A percentile compares a stretch with the other conserved stretches of the same genome.
Evolutionary conservation across 2,113 vertebrate genomes (phyloP).

Genomic region (Halcyon malimbica): DNA sequence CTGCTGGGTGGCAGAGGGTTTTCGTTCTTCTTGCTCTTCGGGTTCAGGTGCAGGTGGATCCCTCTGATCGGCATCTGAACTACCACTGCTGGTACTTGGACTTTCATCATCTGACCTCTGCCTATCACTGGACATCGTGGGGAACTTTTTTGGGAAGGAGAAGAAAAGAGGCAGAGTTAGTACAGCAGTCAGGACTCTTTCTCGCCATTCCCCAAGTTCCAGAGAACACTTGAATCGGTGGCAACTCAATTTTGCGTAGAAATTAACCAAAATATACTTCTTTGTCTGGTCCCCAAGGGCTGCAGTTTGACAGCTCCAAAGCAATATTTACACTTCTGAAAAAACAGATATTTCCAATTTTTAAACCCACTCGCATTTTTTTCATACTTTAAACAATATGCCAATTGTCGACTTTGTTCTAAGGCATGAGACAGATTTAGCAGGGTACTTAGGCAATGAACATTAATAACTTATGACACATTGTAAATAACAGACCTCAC

Average conservation of each 20-base stretch:
- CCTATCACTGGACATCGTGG: slow-evolving; percentile 90
- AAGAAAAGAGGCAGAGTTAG: slow-evolving; percentile 22
- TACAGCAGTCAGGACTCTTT: not conserved
- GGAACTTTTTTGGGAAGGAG: slow-evolving; percentile 43
- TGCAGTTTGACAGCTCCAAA: slow-evolving; percentile 46
- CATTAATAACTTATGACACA: slow-evolving; percentile 81
- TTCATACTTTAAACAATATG: slow-evolving; percentile 75
- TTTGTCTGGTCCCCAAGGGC: not conserved
- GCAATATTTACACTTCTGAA: slow-evolving; percentile 36
- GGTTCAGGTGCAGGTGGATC: slow-evolving; percentile 88
- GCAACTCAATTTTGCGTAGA: not conserved
- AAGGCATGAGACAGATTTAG: slow-evolving; percentile 72
- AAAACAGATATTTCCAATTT: slow-evolving; percentile 62
- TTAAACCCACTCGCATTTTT: slow-evolving; percentile 75
- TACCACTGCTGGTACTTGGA: slow-evolving; percentile 92
- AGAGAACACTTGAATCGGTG: not conserved
- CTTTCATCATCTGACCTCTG: slow-evolving; percentile 92
- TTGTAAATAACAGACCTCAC: slow-evolving; percentile 77
- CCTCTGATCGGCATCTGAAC: slow-evolving; percentile 91
- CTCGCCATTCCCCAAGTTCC: not conserved
- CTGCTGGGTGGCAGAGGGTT: slow-evolving; percentile 87
- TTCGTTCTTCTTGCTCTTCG: slow-evolving; percentile 88
- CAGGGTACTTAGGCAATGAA: slow-evolving; percentile 73
- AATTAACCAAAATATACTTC: not conserved
- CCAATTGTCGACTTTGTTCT: slow-evolving; percentile 80